Percentiles rank a stretch among this genome's conserved stretches.
phyloP scores from a whole-genome alignment of 2,888 invertebrate species.

The Oligia strigilis region DNA sequence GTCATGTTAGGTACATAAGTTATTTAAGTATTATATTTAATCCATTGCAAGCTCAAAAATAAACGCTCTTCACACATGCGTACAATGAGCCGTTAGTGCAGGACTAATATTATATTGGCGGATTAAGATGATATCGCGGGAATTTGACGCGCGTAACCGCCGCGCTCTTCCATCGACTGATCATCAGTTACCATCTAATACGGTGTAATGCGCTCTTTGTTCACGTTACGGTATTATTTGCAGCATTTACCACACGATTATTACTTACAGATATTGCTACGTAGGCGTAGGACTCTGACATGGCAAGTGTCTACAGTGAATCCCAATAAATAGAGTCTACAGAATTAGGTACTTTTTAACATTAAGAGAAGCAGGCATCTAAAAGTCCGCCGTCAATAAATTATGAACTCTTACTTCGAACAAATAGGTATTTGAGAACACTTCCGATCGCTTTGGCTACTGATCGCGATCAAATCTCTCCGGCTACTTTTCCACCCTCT shows the following conservation, averaged over 20 bases:
- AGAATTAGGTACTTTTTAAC: conserved; percentile 5
- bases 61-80: conserved; percentile 65
- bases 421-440: conserved; percentile 76
- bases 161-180: conserved; percentile 69
- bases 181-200: conserved; percentile 84
- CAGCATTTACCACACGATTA: conserved; percentile 46
- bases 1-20: not conserved
- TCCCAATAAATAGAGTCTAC: conserved; percentile 7
- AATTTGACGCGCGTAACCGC: conserved; percentile 79
- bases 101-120: conserved; percentile 76
- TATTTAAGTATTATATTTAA: conserved; percentile 18
- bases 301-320: not conserved
- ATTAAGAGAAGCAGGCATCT: conserved; percentile 13
- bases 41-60: conserved; percentile 45
- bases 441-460: conserved; percentile 83
- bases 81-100: conserved; percentile 67
- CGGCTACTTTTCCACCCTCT: conserved; percentile 89
- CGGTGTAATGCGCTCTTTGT: conserved; percentile 84
- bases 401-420: conserved; percentile 56
- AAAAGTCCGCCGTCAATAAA: conserved; percentile 56
- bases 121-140: conserved; percentile 87
- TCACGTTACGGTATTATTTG: conserved; percentile 59
- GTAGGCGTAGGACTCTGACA: conserved; percentile 9
- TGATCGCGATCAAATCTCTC: conserved; percentile 85
- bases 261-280: conserved; percentile 34